phyloP scores from a whole-genome alignment of 2,888 invertebrate species.

The Coenonympha arcania region DNA sequence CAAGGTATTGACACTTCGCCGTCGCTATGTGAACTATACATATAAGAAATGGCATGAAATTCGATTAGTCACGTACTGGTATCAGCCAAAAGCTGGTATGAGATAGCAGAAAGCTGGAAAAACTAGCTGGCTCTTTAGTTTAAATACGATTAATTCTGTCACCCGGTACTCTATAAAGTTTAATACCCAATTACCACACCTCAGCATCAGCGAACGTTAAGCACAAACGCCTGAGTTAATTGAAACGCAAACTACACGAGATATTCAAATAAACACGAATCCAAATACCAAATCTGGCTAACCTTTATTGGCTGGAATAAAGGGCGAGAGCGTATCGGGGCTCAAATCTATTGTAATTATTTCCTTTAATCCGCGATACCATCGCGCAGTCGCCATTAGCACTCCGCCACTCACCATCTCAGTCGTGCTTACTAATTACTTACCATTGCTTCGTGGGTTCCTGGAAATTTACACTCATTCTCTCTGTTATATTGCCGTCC shows the following conservation, averaged over 20 bases:
- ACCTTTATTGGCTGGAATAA: constrained; percentile 25
- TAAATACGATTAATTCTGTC: no score
- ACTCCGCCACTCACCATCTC: constrained; percentile 15
- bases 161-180: no score
- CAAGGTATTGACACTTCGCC: no score
- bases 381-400: constrained; percentile 27
- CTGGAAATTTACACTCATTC: no score
- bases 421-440: constrained; percentile 7
- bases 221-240: neutral
- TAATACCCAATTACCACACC: no score
- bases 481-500: no score
- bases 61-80: no score
- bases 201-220: neutral
- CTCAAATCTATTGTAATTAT: constrained; percentile 30
- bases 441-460: constrained; percentile 4
- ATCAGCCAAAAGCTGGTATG: no score
- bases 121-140: no score
- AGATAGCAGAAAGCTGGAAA: no score
- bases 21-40: no score
- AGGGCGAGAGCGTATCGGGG: constrained; percentile 24
- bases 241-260: constrained; percentile 5
- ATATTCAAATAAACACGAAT: constrained; percentile 20
- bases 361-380: constrained; percentile 29
- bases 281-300: constrained; percentile 21
- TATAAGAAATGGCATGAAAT: no score